Evolutionary conservation across 2,888 invertebrate species (phyloP), one percentile per base, ranked within the genome.

Genomic region (Petrolisthes manimaculis): DNA sequence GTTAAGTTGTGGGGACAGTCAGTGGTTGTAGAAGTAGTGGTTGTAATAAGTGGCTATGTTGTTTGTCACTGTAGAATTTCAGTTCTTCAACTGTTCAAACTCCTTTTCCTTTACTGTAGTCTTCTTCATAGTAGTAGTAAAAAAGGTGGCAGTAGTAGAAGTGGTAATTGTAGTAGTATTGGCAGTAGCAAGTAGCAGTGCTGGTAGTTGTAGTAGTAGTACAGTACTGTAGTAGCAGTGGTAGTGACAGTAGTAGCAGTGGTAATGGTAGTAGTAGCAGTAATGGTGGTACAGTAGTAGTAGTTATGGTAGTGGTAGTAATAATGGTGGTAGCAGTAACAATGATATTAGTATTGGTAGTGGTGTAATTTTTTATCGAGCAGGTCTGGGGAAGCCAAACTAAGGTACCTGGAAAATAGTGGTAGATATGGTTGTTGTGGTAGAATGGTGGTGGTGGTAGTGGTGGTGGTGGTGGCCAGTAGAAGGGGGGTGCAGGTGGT

Each of bases 381-480:
- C 12, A 21, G 24, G 9, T 56, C 12, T 18, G 9, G 18, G 67
- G 9, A 61, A 18, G 18, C 9, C 9, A 71, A 71, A 14, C 71
- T 3, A 71, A 37, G 81, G 24, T 61, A 21, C 67, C 67, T 61
- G 61, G 51, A 67, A 67, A 67, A 71, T 71, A 71, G 71, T 71
- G 71, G 67, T 82, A 82, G 81, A 67, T 37, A 67, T 67, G 56
- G 56, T 24, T 37, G 67, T n/a, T 8, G 21, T 71, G 21, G 71
- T 71, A 71, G 71, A 61, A 61, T 61, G 67, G 67, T 61, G 24
- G 80, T 51, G 51, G 77, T 37, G 77, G 78, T 78, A 54, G 78
- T 78, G 54, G 78, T 78, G 78, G 78, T 67, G 81, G 81, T 81
- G 81, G 81, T 51, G 81, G 81, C 53, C 54, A 51, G 81, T 37